A percentile compares a stretch with the other conserved stretches of the same genome.
Conservation (phyloP, 2,797 vertebrate species). For the Crenichthys baileyi region DNA sequence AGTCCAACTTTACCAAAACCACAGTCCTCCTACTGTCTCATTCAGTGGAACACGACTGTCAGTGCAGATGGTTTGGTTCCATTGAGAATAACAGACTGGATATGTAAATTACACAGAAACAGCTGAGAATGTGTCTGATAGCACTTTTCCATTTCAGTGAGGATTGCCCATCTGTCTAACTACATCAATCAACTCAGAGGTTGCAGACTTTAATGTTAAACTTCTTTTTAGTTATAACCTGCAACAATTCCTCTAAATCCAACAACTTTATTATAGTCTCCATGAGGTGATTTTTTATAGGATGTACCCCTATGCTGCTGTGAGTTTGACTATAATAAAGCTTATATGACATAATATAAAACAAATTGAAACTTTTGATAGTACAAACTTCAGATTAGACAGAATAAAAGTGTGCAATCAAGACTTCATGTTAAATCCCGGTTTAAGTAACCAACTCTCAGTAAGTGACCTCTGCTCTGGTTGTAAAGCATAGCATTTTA, state of each 20-base stretch:
- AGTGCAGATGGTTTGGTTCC: constrained; percentile 64
- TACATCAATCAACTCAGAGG: constrained; percentile 42
- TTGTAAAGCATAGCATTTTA: background rate
- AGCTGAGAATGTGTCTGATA: constrained; percentile 67
- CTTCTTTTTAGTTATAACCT: constrained; percentile 14
- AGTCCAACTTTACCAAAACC: constrained; percentile 63
- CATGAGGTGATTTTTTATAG: background rate
- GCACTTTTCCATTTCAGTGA: constrained; percentile 41
- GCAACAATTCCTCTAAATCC: constrained; percentile 4
- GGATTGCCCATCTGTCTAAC: constrained; percentile 23
- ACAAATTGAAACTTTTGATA: constrained; percentile 25
- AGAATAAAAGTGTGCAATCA: constrained; percentile 1
- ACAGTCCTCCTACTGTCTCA: constrained; percentile 50
- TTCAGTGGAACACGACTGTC: constrained; percentile 75
- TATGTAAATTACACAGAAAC: constrained; percentile 57
- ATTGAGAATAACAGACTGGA: constrained; percentile 64
- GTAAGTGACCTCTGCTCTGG: background rate
- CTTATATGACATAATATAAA: constrained; percentile 19
- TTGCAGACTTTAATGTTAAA: constrained; percentile 7
- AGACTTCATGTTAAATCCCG: constrained; percentile 26
- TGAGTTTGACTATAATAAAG: background rate
- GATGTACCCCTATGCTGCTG: background rate
- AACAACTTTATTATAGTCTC: too few relatives aligned
- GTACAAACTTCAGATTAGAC: constrained; percentile 35
- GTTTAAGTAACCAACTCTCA: background rate